Evolutionary conservation across 2,797 vertebrate genomes (phyloP).

Genomic region (Propithecus deckenii): DNA sequence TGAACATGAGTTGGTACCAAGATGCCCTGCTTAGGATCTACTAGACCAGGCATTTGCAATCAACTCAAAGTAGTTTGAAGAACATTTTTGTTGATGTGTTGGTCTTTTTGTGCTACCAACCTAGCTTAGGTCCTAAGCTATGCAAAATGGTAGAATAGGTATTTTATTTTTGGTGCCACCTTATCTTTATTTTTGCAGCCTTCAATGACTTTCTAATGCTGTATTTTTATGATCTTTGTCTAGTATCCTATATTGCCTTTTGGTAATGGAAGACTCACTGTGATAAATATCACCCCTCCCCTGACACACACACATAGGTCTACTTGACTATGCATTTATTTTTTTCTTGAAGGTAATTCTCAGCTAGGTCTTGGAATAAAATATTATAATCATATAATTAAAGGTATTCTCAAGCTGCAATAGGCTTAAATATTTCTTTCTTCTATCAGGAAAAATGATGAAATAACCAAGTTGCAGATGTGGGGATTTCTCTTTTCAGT

Average conservation of each 20-base stretch:
- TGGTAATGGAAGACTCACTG: neutral
- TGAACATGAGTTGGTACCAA: neutral
- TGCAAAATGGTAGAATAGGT: neutral
- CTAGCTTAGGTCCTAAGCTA: neutral
- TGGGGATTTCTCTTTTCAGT: neutral
- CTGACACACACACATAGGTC: neutral
- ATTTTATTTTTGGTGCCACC: neutral
- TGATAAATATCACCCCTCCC: neutral
- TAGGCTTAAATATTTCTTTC: neutral
- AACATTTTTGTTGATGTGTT: neutral
- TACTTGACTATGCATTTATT: neutral
- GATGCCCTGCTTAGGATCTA: neutral
- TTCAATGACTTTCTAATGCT: neutral
- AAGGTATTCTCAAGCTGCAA: neutral
- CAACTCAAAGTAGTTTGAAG: neutral
- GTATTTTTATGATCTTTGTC: neutral
- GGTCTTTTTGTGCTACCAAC: neutral
- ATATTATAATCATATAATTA: neutral
- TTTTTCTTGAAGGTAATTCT: constrained; percentile 13
- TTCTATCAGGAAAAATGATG: neutral
- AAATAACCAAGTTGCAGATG: neutral
- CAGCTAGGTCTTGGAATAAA: neutral
- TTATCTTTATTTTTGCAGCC: neutral
- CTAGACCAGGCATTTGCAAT: neutral
- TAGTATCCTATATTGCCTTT: neutral